These are phyloP conservation scores for Keiferia lycopersicella DNA, from an alignment of 2,888 invertebrate species.

Conservation along the genomic window DNA sequence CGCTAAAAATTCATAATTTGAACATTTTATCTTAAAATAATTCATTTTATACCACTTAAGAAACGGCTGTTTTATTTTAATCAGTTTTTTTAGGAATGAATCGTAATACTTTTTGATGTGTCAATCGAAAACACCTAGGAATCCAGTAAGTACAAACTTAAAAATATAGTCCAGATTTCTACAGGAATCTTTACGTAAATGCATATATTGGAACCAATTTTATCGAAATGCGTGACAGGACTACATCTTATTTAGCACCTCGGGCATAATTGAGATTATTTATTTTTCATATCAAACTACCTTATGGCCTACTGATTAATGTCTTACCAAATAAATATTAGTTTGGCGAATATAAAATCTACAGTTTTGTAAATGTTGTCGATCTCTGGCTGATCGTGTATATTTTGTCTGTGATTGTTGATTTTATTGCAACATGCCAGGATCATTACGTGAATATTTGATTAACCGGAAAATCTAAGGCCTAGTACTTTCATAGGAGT, in stretches of 20 bases:
- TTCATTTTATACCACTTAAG: slow-evolving; percentile 49
- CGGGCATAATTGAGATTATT: slow-evolving; percentile 54
- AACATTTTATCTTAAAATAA: slow-evolving; percentile 46
- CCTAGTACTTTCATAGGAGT: not conserved
- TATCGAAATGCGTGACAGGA: slow-evolving; percentile 33
- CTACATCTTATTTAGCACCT: slow-evolving; percentile 59
- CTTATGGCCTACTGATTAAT: slow-evolving; percentile 44
- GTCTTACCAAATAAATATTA: slow-evolving; percentile 50
- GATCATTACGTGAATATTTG: not conserved
- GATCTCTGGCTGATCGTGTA: slow-evolving; percentile 5
- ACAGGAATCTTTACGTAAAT: slow-evolving; percentile 27
- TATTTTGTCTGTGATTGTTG: not conserved
- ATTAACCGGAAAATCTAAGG: not conserved
- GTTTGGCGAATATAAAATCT: slow-evolving; percentile 49
- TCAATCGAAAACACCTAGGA: slow-evolving; percentile 31
- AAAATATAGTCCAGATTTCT: not conserved
- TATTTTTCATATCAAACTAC: slow-evolving; percentile 55
- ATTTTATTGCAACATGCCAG: slow-evolving; percentile 2
- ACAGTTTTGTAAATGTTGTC: slow-evolving; percentile 21
- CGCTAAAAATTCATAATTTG: slow-evolving; percentile 51
- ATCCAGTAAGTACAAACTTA: slow-evolving; percentile 13
- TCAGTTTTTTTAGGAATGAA: slow-evolving; percentile 45
- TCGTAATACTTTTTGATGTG: slow-evolving; percentile 41
- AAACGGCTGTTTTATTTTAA: slow-evolving; percentile 13
- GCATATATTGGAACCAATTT: slow-evolving; percentile 42